Evolutionary conservation across 2,888 invertebrate genomes (phyloP), one percentile per base, ranked within the genome.

Genomic region (Hesperia comma): DNA sequence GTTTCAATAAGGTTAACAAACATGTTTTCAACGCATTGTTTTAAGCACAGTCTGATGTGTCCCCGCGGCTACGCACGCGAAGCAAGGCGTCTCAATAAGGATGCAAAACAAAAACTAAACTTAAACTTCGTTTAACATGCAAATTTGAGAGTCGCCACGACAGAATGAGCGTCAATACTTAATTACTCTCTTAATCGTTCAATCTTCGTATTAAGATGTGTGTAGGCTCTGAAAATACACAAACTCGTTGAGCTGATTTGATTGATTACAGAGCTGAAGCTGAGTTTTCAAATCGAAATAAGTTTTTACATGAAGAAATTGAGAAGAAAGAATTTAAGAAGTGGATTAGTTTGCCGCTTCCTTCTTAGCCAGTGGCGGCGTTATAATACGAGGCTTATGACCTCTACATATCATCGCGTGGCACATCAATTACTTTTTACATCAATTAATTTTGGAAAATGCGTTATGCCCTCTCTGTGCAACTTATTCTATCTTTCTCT

Each of bases 91-190:
- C 91, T 92, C 87, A 90, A 90, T 90, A 89, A 86, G 83, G 84
- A 80, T 82, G 80, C 82, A 89, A 88, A 91, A 91, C 85, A 86
- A 92, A 90, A 88, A 86, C 79, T 80, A 85, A 89, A 84, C 79
- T 81, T 83, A 85, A 88, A 88, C 89, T 92, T 92, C 92, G 92
- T 92, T 92, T 92, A 92, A 92, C 92, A 92, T 92, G 92, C 92
- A 92, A 92, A 92, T 92, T 92, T 92, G 90, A 92, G 85, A 92
- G 88, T 87, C 83, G 78, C 87, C 85, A 81, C 84, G 90, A 92
- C 91, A 88, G 89, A 89, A 91, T 90, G 88, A 88, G 86, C 88
- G 90, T 88, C 87, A 86, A 92, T 92, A 91, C 91, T 92, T 92
- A 92, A 92, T 92, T 92, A 92, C 91, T 88, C 82, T 77, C 84